Evolutionary conservation across 1,140 invertebrate genomes (phyloP), one percentile per base, ranked within the genome.

Genomic region (Phocides pigmalion): DNA sequence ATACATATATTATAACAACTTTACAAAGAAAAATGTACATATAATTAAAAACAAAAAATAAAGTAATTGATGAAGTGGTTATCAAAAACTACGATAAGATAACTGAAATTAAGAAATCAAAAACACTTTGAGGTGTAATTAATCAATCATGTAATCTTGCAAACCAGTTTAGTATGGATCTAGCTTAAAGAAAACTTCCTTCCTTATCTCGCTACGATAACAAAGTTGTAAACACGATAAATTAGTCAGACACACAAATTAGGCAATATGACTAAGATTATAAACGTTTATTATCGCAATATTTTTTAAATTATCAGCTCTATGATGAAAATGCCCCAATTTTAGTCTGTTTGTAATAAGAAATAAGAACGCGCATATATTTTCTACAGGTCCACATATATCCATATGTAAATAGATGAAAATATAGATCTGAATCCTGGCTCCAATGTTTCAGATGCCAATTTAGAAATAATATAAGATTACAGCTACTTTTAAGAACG

Each of bases 141-240:
- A 5, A 22, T 5, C 5, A 2, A 22, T 22, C 20, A 2, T 3
- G 2, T 3, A 2, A 22, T 6, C 5, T 28, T 28, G 25, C 9
- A 28, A 22, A 22, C 14, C n/a, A n/a, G 2, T 8, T 44, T 8
- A n/a, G 42, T 16, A 5, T 1, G 14, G n/a, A 35, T 6, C 22
- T 35, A 16, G 8, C 28, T 17, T 39, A 37, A 53, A 11, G 3
- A 53, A 50, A 53, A 53, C 50, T 19, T 20, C 32, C 16, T 32
- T 35, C n/a, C 15, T 53, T 53, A 53, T 53, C 50, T n/a, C 17
- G 14, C 20, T 37, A 14, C 15, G 28, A 35, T 28, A 35, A 32
- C 11, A 1, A 28, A 51, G 9, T 46, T 53, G 28, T 53, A 37
- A 53, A 53, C 50, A 50, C 15, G 32, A 53, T 39, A 19, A 20